Percentiles rank a stretch among this genome's conserved stretches.
Conservation (phyloP, 2,113 vertebrate species). For the Prietella phreatophila region DNA sequence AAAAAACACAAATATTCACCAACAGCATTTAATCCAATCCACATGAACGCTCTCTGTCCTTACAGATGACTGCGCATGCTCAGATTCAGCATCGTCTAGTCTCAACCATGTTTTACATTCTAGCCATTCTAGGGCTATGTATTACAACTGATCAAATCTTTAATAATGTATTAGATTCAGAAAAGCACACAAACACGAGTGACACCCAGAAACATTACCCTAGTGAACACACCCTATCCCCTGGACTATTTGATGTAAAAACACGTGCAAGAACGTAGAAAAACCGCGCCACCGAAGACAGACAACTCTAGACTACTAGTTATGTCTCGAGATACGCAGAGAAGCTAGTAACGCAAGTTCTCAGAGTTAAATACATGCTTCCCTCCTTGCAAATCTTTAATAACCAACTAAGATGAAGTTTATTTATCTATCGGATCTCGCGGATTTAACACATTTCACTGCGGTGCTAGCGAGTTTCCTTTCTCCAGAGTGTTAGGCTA, state of each 20-base stretch:
- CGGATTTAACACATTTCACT: not conserved
- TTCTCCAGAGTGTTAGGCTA: no score
- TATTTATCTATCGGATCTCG: not conserved
- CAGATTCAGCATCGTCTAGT: not conserved
- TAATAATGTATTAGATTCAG: not conserved
- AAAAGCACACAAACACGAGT: not conserved
- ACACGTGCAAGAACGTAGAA: not conserved
- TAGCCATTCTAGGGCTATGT: not conserved
- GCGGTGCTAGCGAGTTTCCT: not conserved
- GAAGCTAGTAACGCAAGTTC: not conserved
- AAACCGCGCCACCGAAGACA: not conserved
- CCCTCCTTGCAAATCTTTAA: not conserved
- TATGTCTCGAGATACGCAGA: not conserved
- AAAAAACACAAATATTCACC: not conserved
- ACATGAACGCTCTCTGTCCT: not conserved
- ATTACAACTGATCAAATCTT: not conserved
- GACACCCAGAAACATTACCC: not conserved
- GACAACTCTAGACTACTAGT: not conserved
- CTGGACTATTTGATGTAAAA: not conserved
- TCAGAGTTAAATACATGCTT: not conserved
- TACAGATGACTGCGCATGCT: not conserved
- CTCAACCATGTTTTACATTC: not conserved
- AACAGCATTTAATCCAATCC: not conserved
- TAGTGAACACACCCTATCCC: no score
- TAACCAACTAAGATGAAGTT: not conserved